Percentiles rank a stretch among this genome's conserved stretches.
Evolutionary conservation across 2,113 vertebrate species (phyloP).

Genomic region (Sphyrna mokarran): DNA sequence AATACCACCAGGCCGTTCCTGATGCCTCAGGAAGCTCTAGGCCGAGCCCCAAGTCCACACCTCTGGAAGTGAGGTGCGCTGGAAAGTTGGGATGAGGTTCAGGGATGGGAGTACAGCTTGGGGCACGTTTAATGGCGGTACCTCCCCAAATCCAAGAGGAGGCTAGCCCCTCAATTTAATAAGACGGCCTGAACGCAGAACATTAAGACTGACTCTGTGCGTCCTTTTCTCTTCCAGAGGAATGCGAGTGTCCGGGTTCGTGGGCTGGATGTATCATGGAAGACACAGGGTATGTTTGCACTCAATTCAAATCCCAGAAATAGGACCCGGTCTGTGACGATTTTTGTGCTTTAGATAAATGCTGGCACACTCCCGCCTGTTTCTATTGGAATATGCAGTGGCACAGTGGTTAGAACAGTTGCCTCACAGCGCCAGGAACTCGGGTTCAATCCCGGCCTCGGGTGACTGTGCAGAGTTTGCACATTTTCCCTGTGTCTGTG

Average conservation of each 20-base stretch:
- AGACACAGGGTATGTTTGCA: slow-evolving; percentile 74
- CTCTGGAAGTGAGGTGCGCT: background rate
- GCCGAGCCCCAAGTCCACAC: background rate
- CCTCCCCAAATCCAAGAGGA: background rate
- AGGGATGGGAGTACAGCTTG: background rate
- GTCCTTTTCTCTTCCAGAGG: slow-evolving; percentile 59
- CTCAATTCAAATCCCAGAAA: background rate
- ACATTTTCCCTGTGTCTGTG: too few relatives aligned
- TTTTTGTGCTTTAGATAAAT: background rate
- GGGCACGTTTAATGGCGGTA: background rate
- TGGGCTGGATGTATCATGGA: slow-evolving; percentile 94
- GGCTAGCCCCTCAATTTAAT: background rate
- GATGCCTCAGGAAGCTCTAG: background rate
- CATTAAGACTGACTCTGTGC: background rate
- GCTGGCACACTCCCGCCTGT: background rate
- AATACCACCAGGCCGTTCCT: too few relatives aligned
- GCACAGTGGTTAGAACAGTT: too few relatives aligned
- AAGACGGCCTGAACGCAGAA: background rate
- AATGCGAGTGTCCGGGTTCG: slow-evolving; percentile 78
- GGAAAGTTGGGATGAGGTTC: background rate
- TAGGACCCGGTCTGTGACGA: background rate
- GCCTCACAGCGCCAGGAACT: too few relatives aligned
- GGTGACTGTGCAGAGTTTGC: too few relatives aligned
- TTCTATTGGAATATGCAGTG: too few relatives aligned
- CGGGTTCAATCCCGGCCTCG: too few relatives aligned